Conservation (phyloP, 2,888 invertebrate species). For the Pheosia gnoma region DNA sequence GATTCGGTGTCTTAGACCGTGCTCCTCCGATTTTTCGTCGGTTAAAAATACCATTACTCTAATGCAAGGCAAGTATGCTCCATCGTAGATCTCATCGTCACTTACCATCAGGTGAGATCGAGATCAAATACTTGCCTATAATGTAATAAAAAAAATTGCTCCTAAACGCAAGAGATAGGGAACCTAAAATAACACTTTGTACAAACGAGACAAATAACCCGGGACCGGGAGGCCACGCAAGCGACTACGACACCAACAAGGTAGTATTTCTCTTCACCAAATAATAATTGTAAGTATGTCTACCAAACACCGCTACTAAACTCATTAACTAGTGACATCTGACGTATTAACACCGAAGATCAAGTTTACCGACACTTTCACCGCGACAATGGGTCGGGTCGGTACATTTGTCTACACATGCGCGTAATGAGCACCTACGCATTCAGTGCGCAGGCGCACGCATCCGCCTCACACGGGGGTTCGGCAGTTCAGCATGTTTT, state of each 20-base stretch:
- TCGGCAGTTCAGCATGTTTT: slow-evolving; percentile 12
- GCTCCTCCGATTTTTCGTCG: too few species aligned
- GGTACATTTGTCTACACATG: slow-evolving; percentile 41
- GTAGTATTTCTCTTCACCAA: background rate
- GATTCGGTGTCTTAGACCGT: too few species aligned
- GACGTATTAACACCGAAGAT: slow-evolving; percentile 24
- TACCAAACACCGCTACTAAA: background rate
- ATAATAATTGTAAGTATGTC: background rate
- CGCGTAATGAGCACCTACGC: slow-evolving; percentile 36
- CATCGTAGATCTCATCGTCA: too few species aligned
- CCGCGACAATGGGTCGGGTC: slow-evolving; percentile 40
- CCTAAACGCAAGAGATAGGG: too few species aligned
- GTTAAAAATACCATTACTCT: too few species aligned
- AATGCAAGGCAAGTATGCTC: too few species aligned
- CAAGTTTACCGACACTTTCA: slow-evolving; percentile 52
- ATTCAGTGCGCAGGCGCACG: slow-evolving; percentile 37
- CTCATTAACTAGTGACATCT: slow-evolving; percentile 5
- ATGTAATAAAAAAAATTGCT: too few species aligned
- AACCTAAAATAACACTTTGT: too few species aligned
- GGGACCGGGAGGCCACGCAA: too few species aligned
- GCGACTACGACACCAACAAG: background rate
- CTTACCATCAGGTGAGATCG: too few species aligned
- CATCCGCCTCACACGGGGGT: background rate
- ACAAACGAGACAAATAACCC: too few species aligned
- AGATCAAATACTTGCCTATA: too few species aligned